Evolutionary conservation across 1,140 invertebrate genomes (phyloP), one percentile per base, ranked within the genome.

Genomic region (Drosophila erecta): DNA sequence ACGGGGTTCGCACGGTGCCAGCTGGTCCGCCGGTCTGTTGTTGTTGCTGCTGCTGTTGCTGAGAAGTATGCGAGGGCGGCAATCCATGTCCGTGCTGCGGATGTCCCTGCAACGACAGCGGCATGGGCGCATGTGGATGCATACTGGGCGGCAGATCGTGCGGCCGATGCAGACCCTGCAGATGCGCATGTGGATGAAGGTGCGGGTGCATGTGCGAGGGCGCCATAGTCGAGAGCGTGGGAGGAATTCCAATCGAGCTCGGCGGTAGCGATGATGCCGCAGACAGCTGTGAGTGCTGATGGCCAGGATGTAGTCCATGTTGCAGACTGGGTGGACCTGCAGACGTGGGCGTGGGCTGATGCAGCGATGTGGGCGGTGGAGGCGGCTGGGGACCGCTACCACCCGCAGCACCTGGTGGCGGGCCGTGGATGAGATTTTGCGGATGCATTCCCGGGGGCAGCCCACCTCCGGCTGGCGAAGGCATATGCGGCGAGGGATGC

Each of bases 391-490:
- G 72, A 41, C 78, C 47, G 33, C 24, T n/a, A 1, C 56, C 57
- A 6, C 71, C 67, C 17, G 35, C 43, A 27, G 55, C 43, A 7
- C 62, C 57, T 7, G 75, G 64, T 0, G 76, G 76, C 27, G 71
- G 62, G 7, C 81, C 81, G 14, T 87, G 83, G 12, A 95, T 95
- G 54, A 95, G 92, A 90, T 95, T 95, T 92, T 94, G 95, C 47
- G 94, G 94, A 92, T 95, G 41, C 93, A 93, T 79, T 8, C 90
- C 90, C 6, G 92, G 92, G 8, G 92, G 92, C 15, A 85, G 59
- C 11, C 76, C 85, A 15, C 90, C 79, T 22, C 81, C 76, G 14
- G 81, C 91, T 37, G 90, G 85, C 11, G 90, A 91, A 64, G 89
- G 91, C 78, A 91, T 83, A 43, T 92, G 87, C 51, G 90, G 85